Base-by-base conservation (phyloP, 2,113 vertebrate species). In the Girardinichthys multiradiatus region DNA sequence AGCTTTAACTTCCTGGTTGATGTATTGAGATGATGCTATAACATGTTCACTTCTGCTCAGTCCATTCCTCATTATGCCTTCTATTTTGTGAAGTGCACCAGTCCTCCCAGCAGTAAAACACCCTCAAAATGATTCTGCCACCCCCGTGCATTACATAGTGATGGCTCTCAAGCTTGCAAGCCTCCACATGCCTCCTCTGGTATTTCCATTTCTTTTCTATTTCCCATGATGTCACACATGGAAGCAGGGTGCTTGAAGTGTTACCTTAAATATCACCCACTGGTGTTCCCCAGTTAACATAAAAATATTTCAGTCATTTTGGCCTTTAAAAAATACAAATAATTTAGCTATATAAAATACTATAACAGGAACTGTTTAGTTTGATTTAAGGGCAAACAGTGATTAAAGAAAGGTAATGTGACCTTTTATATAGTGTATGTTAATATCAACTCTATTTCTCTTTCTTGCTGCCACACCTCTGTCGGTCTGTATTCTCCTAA, bases 401-500 rank as follows among this genome's bases (percentile, higher is more conserved):
- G 7, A 7, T 51, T 51, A 24, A 9, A 24, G 48, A 24, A 51
- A 51, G 7, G 1, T 24, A 51, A 21, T 51, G 48, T 51, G 48
- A 54, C 24, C 19, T 11, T 11, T 54, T 54, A 9, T 54, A 5
- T 8, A n/a, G 48, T n/a, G 21, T 54, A 54, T n/a, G 42, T 45
- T 17, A 45, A 17, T 24, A 27, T 42, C 37, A 35, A 27, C 35
- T 45, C 12, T 57, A 68, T 64, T 78, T 31, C 67, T 85, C 35
- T 69, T 19, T 64, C 74, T 63, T 76, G 24, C 57, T 68, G 65
- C 67, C 66, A 57, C 74, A 70, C 85, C 80, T 69, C 48, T 61
- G 30, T 72, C 64, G 51, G 72, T 73, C 74, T 80, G 81, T 81
- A 76, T 80, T 82, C 65, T 76, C 51, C 73, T 54, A 73, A 31